Evolutionary conservation across 2,797 vertebrate genomes (phyloP).

Genomic region (Melanotaenia boesemani): DNA sequence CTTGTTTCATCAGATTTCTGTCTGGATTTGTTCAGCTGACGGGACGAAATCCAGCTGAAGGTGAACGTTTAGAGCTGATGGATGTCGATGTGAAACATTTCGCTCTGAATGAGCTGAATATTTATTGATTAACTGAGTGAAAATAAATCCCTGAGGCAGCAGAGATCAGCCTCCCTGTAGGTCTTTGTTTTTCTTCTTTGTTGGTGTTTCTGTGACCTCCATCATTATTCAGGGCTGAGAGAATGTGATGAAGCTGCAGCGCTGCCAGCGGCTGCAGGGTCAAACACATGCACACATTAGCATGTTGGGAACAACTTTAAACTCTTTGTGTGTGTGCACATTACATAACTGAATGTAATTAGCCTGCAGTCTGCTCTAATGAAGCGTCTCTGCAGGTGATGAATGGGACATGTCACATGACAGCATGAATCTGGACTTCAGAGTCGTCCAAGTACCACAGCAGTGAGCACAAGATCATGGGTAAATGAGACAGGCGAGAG

Average conservation of each 20-base stretch:
- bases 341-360: too few relatives aligned
- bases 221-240: constrained; percentile 51
- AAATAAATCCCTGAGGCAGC: too few relatives aligned
- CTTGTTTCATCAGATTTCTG: background rate
- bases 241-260: constrained; percentile 20
- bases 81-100: background rate
- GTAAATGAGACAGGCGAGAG: constrained; percentile 52
- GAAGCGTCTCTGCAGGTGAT: constrained; percentile 67
- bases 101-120: too few relatives aligned
- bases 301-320: constrained; percentile 57
- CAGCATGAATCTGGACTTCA: too few relatives aligned
- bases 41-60: background rate
- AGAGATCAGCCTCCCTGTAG: background rate
- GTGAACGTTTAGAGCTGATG: background rate
- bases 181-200: background rate
- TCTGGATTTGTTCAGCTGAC: background rate
- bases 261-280: constrained; percentile 44
- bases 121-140: too few relatives aligned
- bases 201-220: constrained; percentile 9
- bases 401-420: constrained; percentile 72
- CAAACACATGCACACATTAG: constrained; percentile 66
- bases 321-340: constrained; percentile 18
- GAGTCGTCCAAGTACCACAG: background rate
- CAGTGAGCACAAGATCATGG: constrained; percentile 44
- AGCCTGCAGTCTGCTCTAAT: constrained; percentile 53